Percentiles rank a stretch among this genome's conserved stretches.
Conservation (phyloP, 2,888 invertebrate genomes). For the Entomobrya multifasciata region DNA sequence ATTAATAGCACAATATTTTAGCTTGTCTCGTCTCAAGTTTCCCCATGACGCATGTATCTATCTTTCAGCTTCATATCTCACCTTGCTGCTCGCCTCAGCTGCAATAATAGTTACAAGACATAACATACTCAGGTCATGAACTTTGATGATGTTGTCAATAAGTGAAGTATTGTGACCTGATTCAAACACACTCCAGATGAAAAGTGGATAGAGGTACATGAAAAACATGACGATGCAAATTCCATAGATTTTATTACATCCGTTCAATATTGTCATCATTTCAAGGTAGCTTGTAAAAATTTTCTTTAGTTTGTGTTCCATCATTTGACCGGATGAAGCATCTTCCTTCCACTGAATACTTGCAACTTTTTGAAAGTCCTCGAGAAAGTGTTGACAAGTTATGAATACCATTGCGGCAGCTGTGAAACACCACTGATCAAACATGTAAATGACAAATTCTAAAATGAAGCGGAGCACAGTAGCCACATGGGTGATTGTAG, state of each 20-base stretch:
- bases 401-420: conserved; percentile 54
- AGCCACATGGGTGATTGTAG: conserved; percentile 28
- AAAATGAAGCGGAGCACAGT: conserved; percentile 26
- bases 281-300: conserved; percentile 45
- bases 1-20: too few species aligned
- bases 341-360: conserved; percentile 2
- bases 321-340: conserved; percentile 7
- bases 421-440: conserved; percentile 60
- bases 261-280: conserved; percentile 36
- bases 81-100: conserved; percentile 57
- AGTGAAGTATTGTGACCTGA: conserved; percentile 48
- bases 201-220: conserved; percentile 49
- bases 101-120: conserved; percentile 48
- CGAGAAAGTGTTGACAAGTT: conserved; percentile 47
- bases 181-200: conserved; percentile 57
- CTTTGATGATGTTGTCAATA: conserved; percentile 45
- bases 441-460: conserved; percentile 54
- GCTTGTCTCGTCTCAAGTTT: background rate
- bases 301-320: background rate
- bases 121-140: conserved; percentile 49
- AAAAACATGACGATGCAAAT: conserved; percentile 53
- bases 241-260: conserved; percentile 49
- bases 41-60: too few species aligned
- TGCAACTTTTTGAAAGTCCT: conserved; percentile 40
- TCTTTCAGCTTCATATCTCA: background rate